These are phyloP conservation scores for Ceratina japonica DNA, from an alignment of 1,140 invertebrate genomes.

Conservation along the genomic window DNA sequence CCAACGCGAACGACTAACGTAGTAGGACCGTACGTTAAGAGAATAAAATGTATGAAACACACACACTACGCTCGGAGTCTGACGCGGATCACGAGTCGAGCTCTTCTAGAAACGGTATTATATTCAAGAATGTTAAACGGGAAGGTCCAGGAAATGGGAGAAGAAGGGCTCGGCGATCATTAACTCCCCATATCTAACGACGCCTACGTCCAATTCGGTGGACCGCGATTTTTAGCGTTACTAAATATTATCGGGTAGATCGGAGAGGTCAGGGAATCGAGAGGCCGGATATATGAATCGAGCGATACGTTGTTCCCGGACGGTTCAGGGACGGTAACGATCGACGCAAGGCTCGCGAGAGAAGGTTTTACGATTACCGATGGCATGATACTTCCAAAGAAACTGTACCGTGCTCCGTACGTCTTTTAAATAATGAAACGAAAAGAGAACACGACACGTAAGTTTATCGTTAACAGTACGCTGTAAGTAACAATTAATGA, in stretches of 20 bases:
- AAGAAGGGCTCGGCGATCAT: conserved; percentile 42
- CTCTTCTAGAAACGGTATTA: background rate
- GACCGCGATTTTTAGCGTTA: conserved; percentile 58
- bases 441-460: conserved; percentile 59
- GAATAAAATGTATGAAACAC: conserved; percentile 1
- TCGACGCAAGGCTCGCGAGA: background rate
- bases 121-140: too few relatives aligned
- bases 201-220: conserved; percentile 57
- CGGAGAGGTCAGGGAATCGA: background rate
- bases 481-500: conserved; percentile 72
- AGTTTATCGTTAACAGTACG: conserved; percentile 73
- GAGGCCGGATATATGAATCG: background rate
- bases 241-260: conserved; percentile 44
- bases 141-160: background rate
- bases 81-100: background rate
- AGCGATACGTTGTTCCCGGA: background rate
- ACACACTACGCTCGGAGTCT: conserved; percentile 29
- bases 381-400: conserved; percentile 74
- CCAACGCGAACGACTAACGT: conserved; percentile 41
- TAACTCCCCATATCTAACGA: conserved; percentile 57
- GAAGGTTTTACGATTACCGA: conserved; percentile 31
- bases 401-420: conserved; percentile 75
- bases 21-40: conserved; percentile 49
- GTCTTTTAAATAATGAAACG: conserved; percentile 68
- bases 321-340: background rate